phyloP scores from a whole-genome alignment of 2,113 vertebrate genomes.

The Nothocercus julius region DNA sequence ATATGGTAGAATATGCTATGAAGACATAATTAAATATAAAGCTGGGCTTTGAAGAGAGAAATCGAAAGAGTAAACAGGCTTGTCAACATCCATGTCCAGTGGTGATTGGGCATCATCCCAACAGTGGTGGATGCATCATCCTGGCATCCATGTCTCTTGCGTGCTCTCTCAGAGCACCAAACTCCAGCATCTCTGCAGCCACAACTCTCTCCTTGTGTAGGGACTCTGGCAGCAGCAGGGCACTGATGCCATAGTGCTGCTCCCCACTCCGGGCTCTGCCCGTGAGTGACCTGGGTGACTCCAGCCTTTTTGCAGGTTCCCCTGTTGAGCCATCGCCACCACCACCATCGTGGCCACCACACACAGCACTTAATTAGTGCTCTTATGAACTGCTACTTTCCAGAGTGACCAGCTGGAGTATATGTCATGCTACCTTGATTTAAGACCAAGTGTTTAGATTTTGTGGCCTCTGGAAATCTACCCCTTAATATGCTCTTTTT shows the following conservation, averaged over 20 bases:
- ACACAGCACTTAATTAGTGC: fast-evolving
- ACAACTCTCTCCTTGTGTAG: background rate
- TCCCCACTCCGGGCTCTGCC: fast-evolving
- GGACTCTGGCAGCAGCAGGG: background rate
- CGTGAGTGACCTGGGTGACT: fast-evolving
- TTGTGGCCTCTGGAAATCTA: background rate
- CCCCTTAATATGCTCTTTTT: background rate
- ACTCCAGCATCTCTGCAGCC: too few species aligned
- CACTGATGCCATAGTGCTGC: fast-evolving
- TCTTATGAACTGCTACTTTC: background rate
- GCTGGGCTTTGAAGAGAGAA: background rate
- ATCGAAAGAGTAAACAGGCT: background rate
- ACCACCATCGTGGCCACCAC: background rate
- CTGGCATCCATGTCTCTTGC: too few species aligned
- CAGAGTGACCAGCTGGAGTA: background rate
- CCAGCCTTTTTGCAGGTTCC: background rate
- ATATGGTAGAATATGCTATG: background rate
- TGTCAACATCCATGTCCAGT: background rate
- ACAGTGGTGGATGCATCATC: too few species aligned
- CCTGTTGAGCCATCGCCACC: background rate
- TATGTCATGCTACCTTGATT: background rate
- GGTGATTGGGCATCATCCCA: too few species aligned
- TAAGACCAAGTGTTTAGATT: background rate
- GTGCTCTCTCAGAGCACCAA: too few species aligned
- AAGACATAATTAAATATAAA: background rate